Base-by-base conservation (phyloP, 2,113 vertebrate species). In the Rhinichthys klamathensis region DNA sequence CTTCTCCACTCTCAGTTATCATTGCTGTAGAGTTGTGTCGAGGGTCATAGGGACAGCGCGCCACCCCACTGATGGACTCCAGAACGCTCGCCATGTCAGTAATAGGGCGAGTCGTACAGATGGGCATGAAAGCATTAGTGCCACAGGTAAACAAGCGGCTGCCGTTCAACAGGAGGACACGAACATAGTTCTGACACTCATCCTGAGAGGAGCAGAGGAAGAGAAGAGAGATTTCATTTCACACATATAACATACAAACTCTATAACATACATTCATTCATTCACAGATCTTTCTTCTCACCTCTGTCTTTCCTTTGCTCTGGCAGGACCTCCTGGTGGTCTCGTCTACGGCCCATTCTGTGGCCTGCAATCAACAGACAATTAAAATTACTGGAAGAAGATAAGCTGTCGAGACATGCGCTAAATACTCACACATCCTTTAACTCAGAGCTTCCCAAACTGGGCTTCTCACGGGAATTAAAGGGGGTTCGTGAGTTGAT, bases 261-360 rank as follows among this genome's bases (percentile, higher is more conserved):
- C 18, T 38, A 23, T 56, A 35, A 49, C n/a, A 73, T n/a, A 11
- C 58, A 12, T 25, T 0, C 25, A 75, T 75, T 51, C 15, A 75
- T 21, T 16, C 13, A 56, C 0, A 54, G 15, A 35, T 18, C 46
- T 76, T 51, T 54, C 97, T 97, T 98, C 95, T 87, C 93, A 98
- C 98, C 97, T 98, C 95, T 7, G 96, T 96, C 94, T 99, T 99
- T 85, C 98, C 98, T 91, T 98, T 99, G 93, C 97, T 98, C 92
- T 97, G 96, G 93, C 98, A 99, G 15, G 97, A 98, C 84, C 93
- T 95, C 88, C 91, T 96, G 0, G 96, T 99, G 67, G 96, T 96
- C 88, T 97, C 96, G 6, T 95, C 96, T 10, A 97, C 96, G n/a
- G 95, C 93, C 97, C 97, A 99, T 87, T 96, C 96, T 83, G 96